Base-by-base conservation (phyloP, 2,113 vertebrate species). In the Carettochelys insculpta region DNA sequence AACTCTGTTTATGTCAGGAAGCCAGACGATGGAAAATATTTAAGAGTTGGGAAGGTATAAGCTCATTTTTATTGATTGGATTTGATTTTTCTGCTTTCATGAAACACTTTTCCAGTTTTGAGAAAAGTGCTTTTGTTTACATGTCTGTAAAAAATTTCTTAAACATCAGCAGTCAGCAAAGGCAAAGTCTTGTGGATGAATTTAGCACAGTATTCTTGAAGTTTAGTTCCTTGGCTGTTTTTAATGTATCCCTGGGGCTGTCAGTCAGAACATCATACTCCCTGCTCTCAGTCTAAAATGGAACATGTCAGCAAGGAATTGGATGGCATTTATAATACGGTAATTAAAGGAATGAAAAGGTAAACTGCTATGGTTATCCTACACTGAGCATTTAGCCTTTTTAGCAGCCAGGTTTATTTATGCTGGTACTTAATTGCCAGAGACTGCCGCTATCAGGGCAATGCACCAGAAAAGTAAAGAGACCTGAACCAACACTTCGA, bases 41-140 rank as follows among this genome's bases (percentile, higher is more conserved):
- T 94, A 80, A 85, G 75, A 45, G 19, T 16, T 90, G 19, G 43
- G 77, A 86, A 92, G 29, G 31, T 92, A 83, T 77, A 14, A 86
- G 41, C 31, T 79, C 1, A 27, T 61, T 91, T 47, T 89, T 92
- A n/a, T 27, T 58, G 20, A 14, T 24, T 34, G 58, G 50, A 6
- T 58, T 58, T 10, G 4, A 34, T 47, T 48, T 48, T 22, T 51
- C 65, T 89, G 5, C 41, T 88, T 94, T 90, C 22, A n/a, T 54
- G 22, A 34, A 87, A 2, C n/a, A 82, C 5, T 3, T 16, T 89
- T 90, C 86, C 3, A 1, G 29, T 75, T 86, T 85, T 80, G 82
- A 93, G 71, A 77, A 84, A 91, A 90, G 47, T 7, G 31, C 45
- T 94, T 93, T 61, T 2, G 81, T 90, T 96, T 89, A 47, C 48